Conservation (phyloP, 2,797 vertebrate species). For the Notoglanidium macrostoma region DNA sequence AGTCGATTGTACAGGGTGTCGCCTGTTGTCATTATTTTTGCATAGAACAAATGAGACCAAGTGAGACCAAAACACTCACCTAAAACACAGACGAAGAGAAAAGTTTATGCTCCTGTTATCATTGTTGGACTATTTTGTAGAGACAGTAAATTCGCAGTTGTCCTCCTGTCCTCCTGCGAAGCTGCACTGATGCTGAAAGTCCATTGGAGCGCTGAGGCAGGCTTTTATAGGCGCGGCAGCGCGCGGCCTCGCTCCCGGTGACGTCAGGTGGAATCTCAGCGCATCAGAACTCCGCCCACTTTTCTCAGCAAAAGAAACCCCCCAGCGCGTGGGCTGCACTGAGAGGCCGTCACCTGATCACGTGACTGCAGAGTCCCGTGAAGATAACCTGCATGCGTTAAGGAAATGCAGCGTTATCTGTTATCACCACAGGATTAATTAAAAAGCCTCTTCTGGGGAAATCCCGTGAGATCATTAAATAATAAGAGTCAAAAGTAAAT, state of each 20-base stretch:
- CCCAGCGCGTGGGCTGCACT: constrained; percentile 23
- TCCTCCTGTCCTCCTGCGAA: constrained; percentile 37
- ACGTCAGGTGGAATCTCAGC: constrained; percentile 61
- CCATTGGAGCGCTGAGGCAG: constrained; percentile 47
- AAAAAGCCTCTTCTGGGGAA: not conserved
- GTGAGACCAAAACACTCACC: constrained; percentile 50
- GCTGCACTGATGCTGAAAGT: constrained; percentile 51
- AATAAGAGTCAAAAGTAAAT: not conserved
- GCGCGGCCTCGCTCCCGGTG: constrained; percentile 46
- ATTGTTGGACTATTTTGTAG: constrained; percentile 46
- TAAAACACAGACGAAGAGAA: constrained; percentile 36
- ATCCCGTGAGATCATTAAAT: not conserved
- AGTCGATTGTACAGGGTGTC: not conserved
- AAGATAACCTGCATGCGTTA: not conserved
- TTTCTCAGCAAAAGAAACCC: constrained; percentile 1
- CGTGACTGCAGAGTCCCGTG: not conserved
- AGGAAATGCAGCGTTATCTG: constrained; percentile 11
- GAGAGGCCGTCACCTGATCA: constrained; percentile 9
- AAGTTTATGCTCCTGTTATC: constrained; percentile 57
- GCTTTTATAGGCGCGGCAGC: constrained; percentile 59
- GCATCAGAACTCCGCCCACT: constrained; percentile 33
- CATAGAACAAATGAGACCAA: not conserved
- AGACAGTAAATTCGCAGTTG: not conserved
- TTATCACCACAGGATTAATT: constrained; percentile 13
- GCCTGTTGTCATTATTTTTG: not conserved